Evolutionary conservation across 1,140 invertebrate species (phyloP).

Genomic region (Telenomus remus): DNA sequence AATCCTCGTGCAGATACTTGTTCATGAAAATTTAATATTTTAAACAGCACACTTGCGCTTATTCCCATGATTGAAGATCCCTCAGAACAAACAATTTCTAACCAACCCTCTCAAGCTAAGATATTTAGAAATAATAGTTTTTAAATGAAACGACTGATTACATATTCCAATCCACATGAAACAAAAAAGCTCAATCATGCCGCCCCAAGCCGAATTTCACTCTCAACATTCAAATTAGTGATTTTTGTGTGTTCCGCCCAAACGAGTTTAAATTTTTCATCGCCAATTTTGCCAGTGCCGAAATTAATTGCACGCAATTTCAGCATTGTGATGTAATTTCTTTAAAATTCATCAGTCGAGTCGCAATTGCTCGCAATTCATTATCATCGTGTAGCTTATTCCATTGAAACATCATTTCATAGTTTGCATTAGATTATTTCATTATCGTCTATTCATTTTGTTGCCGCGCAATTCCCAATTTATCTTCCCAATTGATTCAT

Average conservation of each 20-base stretch:
- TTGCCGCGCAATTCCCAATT: background rate
- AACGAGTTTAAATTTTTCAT: too few relatives aligned
- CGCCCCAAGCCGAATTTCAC: too few relatives aligned
- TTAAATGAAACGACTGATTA: too few relatives aligned
- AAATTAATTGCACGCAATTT: too few relatives aligned
- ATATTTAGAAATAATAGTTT: background rate
- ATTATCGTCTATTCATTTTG: slow-evolving; percentile 3
- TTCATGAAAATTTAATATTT: slow-evolving; percentile 37
- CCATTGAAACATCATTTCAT: slow-evolving; percentile 2
- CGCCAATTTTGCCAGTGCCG: too few relatives aligned
- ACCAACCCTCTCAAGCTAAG: slow-evolving; percentile 1
- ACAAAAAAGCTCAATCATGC: too few relatives aligned
- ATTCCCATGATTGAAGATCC: slow-evolving; percentile 26
- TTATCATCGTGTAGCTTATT: background rate
- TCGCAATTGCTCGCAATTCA: background rate
- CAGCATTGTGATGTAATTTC: background rate
- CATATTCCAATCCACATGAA: too few relatives aligned
- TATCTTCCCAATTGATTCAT: slow-evolving; percentile 1
- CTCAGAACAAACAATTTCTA: slow-evolving; percentile 20
- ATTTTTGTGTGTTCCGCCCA: too few relatives aligned
- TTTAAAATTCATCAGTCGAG: background rate
- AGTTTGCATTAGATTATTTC: slow-evolving; percentile 6
- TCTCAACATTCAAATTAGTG: too few relatives aligned
- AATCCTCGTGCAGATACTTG: slow-evolving; percentile 36
- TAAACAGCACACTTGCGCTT: slow-evolving; percentile 29